A percentile compares a stretch with the other conserved stretches of the same genome.
phyloP scores from a whole-genome alignment of 64 coral and sea anemone species.

The Porites australiensis region DNA sequence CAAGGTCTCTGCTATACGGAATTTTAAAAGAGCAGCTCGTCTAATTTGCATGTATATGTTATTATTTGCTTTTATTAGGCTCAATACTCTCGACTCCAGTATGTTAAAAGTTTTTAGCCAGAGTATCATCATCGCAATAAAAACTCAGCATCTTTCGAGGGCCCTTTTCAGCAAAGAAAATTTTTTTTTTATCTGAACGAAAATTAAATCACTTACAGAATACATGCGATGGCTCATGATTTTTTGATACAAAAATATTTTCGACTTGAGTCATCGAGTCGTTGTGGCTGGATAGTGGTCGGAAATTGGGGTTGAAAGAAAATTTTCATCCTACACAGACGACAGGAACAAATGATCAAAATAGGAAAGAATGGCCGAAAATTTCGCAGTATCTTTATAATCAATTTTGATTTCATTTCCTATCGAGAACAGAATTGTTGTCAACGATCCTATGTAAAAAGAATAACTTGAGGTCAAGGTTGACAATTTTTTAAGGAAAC shows the following conservation, averaged over 20 bases:
- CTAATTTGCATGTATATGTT: constrained; percentile 12
- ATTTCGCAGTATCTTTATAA: too few species aligned
- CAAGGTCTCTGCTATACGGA: not conserved
- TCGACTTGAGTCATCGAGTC: not conserved
- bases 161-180: too few species aligned
- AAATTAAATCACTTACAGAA: not conserved
- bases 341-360: too few species aligned
- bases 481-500: not conserved
- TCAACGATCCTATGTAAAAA: not conserved
- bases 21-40: not conserved
- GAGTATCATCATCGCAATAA: not conserved
- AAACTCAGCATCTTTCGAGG: not conserved
- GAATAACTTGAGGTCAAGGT: not conserved
- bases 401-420: too few species aligned
- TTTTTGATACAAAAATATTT: not conserved
- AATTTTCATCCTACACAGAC: too few species aligned
- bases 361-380: too few species aligned
- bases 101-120: not conserved
- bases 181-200: not conserved
- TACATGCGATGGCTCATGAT: not conserved
- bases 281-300: not conserved
- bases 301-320: too few species aligned
- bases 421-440: not conserved
- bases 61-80: not conserved
- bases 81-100: constrained; percentile 10